phyloP scores from a whole-genome alignment of 23 tunicate genomes.

The Phallusia fumigata region DNA sequence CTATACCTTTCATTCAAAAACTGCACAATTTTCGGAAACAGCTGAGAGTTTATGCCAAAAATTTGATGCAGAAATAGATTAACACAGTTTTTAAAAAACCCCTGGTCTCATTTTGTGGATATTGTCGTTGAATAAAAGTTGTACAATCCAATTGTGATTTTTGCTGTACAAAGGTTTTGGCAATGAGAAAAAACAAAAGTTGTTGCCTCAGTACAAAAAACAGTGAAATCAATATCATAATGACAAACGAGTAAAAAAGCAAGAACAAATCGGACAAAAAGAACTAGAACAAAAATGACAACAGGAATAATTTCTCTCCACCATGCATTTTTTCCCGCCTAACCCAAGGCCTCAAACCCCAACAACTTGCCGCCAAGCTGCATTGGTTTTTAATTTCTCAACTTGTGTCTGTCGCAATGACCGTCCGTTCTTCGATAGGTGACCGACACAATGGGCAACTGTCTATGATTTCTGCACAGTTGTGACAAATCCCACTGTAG shows the following conservation, averaged over 20 bases:
- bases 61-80: too few relatives aligned
- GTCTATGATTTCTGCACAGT: slow-evolving; percentile 53
- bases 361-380: not conserved
- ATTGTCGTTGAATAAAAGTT: too few relatives aligned
- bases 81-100: too few relatives aligned
- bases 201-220: not conserved
- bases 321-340: not conserved
- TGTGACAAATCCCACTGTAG: slow-evolving; percentile 29
- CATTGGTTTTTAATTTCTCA: not conserved
- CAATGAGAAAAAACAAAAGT: too few relatives aligned
- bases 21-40: too few relatives aligned
- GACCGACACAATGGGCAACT: slow-evolving; percentile 63
- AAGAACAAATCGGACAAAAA: not conserved
- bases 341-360: not conserved
- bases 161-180: too few relatives aligned
- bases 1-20: too few relatives aligned
- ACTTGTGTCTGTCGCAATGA: not conserved
- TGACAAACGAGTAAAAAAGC: not conserved
- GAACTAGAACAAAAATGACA: not conserved
- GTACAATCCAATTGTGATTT: too few relatives aligned
- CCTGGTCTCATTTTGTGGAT: too few relatives aligned
- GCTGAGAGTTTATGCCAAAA: too few relatives aligned
- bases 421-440: not conserved
- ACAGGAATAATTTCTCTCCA: not conserved
- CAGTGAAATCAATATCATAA: not conserved